These are phyloP conservation scores for Nasua narica DNA, from an alignment of 2,797 vertebrate genomes.

Conservation along the genomic window DNA sequence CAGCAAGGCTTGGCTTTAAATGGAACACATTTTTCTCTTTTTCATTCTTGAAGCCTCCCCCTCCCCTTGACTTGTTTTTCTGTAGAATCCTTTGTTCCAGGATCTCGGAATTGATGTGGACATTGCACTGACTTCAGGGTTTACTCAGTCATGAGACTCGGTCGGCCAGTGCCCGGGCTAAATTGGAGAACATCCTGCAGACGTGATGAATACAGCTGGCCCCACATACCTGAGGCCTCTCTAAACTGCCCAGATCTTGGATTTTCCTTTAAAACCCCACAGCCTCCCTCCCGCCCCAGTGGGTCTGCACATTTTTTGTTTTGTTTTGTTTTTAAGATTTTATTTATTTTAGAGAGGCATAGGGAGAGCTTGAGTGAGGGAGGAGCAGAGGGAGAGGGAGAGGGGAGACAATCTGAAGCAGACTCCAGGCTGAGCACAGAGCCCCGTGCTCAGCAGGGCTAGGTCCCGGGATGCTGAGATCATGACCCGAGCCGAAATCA, in stretches of 20 bases:
- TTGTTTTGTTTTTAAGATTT: background rate
- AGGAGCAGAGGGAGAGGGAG: background rate
- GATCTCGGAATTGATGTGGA: background rate
- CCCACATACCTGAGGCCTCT: accelerated
- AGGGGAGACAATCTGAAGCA: background rate
- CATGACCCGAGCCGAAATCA: background rate
- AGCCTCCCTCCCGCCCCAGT: background rate
- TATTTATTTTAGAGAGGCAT: background rate
- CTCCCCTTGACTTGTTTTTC: background rate
- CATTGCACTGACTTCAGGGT: background rate
- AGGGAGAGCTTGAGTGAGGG: background rate
- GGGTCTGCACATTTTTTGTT: background rate
- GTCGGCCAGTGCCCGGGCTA: too few species aligned
- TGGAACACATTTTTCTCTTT: background rate
- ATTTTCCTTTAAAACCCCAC: background rate
- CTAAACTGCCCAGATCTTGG: background rate
- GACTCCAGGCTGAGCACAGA: background rate
- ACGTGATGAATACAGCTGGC: background rate
- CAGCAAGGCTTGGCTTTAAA: background rate
- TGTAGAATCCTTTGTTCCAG: background rate
- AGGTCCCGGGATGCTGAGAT: background rate
- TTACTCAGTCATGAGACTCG: background rate
- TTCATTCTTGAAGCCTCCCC: background rate
- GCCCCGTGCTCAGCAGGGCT: background rate
- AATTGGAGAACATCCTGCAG: background rate